Percentiles rank a stretch among this genome's conserved stretches.
phyloP scores from a whole-genome alignment of 2,113 vertebrate species.

The Sorex fumeus region DNA sequence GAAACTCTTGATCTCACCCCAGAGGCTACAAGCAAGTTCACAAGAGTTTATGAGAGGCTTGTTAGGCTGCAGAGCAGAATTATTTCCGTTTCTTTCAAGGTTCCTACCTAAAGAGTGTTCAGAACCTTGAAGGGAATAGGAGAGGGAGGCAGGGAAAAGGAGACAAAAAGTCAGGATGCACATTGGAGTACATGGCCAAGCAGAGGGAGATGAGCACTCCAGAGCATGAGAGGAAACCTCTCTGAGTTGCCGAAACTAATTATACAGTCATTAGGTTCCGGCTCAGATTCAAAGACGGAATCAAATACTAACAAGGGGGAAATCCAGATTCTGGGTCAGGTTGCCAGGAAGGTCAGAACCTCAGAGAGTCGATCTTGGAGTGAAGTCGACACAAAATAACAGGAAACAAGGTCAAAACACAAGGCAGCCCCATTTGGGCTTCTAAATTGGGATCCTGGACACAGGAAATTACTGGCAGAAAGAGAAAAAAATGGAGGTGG shows the following conservation, averaged over 20 bases:
- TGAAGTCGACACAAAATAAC: constrained; percentile 68
- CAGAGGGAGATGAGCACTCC: not conserved
- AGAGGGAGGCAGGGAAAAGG: not conserved
- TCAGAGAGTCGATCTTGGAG: constrained; percentile 66
- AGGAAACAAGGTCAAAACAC: constrained; percentile 76
- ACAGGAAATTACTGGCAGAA: constrained; percentile 79
- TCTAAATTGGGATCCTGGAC: constrained; percentile 71
- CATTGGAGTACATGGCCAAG: not conserved
- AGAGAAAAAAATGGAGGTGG: constrained; percentile 4
- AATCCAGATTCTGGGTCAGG: constrained; percentile 50
- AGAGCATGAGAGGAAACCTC: not conserved
- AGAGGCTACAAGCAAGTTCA: constrained; percentile 46
- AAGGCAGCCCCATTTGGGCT: constrained; percentile 44
- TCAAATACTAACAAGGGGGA: constrained; percentile 60
- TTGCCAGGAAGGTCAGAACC: constrained; percentile 58
- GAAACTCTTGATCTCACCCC: constrained; percentile 43
- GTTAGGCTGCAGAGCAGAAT: constrained; percentile 33
- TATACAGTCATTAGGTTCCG: not conserved
- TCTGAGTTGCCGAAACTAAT: constrained; percentile 21
- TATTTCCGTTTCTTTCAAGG: constrained; percentile 36
- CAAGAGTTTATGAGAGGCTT: constrained; percentile 56
- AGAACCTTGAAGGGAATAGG: not conserved
- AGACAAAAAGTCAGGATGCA: not conserved
- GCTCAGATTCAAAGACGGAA: constrained; percentile 28
- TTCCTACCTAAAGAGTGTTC: constrained; percentile 51